Evolutionary conservation across 64 coral and sea anemone genomes (phyloP).

Genomic region (Dendrophyllia cribrosa): DNA sequence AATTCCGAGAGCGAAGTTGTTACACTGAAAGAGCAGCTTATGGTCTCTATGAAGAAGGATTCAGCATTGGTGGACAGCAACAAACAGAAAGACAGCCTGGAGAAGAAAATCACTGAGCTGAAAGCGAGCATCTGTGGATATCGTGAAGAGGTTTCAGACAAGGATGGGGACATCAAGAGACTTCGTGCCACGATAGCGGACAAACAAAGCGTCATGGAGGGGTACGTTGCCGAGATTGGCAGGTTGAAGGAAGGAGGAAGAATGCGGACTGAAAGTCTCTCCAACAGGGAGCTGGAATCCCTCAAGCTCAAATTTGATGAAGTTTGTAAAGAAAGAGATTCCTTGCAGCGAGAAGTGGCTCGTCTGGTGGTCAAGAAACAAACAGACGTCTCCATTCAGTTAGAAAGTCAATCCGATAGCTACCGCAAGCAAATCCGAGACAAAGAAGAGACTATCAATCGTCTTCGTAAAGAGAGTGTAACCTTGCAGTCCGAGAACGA

Average conservation of each 20-base stretch:
- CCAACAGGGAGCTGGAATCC: not conserved
- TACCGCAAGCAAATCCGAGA: not conserved
- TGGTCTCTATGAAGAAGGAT: conserved; percentile 59
- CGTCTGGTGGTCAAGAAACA: not conserved
- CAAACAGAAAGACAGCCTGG: not conserved
- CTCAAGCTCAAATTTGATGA: conserved; percentile 18
- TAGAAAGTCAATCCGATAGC: not conserved
- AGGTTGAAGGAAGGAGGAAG: not conserved
- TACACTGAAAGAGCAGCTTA: conserved; percentile 71
- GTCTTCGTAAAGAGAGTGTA: not conserved
- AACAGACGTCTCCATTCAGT: not conserved
- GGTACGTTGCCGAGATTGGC: conserved; percentile 9
- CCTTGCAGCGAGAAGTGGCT: conserved; percentile 1
- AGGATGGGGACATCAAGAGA: conserved; percentile 18
- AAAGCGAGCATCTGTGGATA: not conserved
- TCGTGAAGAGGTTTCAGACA: not conserved
- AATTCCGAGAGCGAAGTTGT: conserved; percentile 65
- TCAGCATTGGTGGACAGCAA: conserved; percentile 66
- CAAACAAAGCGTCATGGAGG: conserved; percentile 9
- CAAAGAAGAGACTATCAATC: not conserved
- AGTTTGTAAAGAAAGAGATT: not conserved
- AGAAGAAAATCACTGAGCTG: not conserved
- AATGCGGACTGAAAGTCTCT: not conserved
- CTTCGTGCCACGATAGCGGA: not conserved
- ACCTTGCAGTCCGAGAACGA: not conserved